Evolutionary conservation across 2,113 vertebrate genomes (phyloP).

Genomic region (Australoheros scitulus): DNA sequence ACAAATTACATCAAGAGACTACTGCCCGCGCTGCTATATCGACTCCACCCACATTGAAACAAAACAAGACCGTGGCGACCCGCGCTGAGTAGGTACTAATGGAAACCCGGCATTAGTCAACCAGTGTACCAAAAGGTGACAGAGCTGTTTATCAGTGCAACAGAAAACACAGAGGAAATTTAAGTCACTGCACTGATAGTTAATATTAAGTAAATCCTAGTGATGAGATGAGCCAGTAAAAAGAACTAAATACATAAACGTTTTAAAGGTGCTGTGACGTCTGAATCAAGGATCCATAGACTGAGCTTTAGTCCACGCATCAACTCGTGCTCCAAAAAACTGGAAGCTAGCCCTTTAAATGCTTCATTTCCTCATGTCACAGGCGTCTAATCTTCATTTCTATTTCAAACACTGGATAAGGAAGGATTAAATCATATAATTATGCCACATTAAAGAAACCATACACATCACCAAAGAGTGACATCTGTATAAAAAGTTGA

Average conservation of each 20-base stretch:
- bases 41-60: no score
- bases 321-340: neutral
- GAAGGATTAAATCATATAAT: constrained; percentile 72
- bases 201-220: neutral
- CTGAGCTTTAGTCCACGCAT: neutral
- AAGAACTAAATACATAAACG: neutral
- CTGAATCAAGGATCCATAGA: neutral
- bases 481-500: constrained; percentile 70
- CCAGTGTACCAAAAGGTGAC: neutral
- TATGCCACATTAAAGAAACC: constrained; percentile 65
- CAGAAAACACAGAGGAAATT: no score
- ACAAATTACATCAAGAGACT: no score
- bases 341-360: constrained; percentile 29
- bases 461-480: constrained; percentile 63
- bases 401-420: constrained; percentile 67
- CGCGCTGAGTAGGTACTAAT: no score
- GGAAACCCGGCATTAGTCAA: no score
- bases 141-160: no score
- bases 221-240: neutral
- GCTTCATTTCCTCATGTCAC: constrained; percentile 37
- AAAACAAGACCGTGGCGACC: no score
- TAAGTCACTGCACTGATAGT: neutral
- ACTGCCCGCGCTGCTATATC: no score
- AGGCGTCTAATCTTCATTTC: constrained; percentile 64
- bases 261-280: neutral